Percentiles rank a stretch among this genome's conserved stretches.
Evolutionary conservation across 2,113 vertebrate species (phyloP).

Genomic region (Lepisosteus osseus): DNA sequence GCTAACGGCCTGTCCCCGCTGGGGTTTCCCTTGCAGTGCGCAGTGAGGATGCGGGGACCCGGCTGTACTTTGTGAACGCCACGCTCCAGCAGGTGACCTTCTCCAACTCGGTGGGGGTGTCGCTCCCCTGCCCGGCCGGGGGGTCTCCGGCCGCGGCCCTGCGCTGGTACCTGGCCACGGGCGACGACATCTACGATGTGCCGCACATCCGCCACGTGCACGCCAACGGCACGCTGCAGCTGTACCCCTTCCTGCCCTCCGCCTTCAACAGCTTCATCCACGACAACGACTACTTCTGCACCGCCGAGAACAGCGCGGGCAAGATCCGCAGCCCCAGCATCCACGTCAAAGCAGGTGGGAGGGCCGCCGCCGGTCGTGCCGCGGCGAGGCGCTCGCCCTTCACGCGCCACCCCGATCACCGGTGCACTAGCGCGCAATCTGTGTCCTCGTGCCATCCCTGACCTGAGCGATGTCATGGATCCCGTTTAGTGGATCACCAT

Average conservation of each 20-base stretch:
- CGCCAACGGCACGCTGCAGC: constrained; percentile 95
- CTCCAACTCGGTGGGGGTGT: constrained; percentile 84
- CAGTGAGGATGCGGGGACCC: constrained; percentile 84
- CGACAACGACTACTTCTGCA: constrained; percentile 99
- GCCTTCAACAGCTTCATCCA: constrained; percentile 99
- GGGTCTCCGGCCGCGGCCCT: constrained; percentile 93
- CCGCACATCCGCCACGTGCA: constrained; percentile 97
- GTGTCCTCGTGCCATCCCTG: too few relatives aligned
- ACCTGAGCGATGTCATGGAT: too few relatives aligned
- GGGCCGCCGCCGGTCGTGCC: too few relatives aligned
- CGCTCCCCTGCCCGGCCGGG: constrained; percentile 95
- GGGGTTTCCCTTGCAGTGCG: constrained; percentile 66
- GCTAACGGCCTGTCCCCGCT: constrained; percentile 2
- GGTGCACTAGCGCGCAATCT: too few relatives aligned
- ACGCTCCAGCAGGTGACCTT: constrained; percentile 96
- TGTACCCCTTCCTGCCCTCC: constrained; percentile 96
- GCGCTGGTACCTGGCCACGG: constrained; percentile 97
- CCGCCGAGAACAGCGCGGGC: constrained; percentile 93
- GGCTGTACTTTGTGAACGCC: constrained; percentile 99
- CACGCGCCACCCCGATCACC: too few relatives aligned
- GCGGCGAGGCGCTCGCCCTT: too few relatives aligned
- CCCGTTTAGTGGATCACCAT: too few relatives aligned
- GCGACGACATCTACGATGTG: constrained; percentile 98
- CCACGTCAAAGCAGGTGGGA: constrained; percentile 92
- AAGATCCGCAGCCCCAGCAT: constrained; percentile 97